phyloP scores from a whole-genome alignment of 2,888 invertebrate species.

The Diloba caeruleocephala region DNA sequence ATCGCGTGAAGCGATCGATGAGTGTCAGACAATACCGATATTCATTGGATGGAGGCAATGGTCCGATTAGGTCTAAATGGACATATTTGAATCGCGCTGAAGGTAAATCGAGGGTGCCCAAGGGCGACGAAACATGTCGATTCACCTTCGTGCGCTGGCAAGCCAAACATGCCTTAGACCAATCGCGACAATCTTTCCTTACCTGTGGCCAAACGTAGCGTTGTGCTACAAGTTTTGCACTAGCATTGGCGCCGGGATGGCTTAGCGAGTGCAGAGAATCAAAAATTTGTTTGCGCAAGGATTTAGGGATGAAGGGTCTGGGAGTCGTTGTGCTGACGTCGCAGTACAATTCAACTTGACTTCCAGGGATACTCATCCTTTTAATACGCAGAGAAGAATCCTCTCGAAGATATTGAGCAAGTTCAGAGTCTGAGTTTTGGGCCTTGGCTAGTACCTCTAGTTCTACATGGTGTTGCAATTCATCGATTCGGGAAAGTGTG shows the following conservation, averaged over 20 bases:
- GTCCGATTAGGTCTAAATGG: constrained; percentile 8
- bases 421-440: too few relatives aligned
- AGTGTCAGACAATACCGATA: constrained; percentile 17
- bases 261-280: not conserved
- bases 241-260: not conserved
- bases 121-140: too few relatives aligned
- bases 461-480: too few relatives aligned
- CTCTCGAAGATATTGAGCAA: too few relatives aligned
- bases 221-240: not conserved
- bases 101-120: constrained; percentile 47
- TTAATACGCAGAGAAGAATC: too few relatives aligned
- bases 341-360: too few relatives aligned
- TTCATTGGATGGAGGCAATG: constrained; percentile 1
- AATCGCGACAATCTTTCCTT: constrained; percentile 58
- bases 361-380: too few relatives aligned
- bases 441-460: too few relatives aligned
- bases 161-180: constrained; percentile 56
- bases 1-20: constrained; percentile 5
- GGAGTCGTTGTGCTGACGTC: not conserved
- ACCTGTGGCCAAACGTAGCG: constrained; percentile 31
- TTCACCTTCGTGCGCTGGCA: constrained; percentile 68
- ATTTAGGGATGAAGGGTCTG: not conserved
- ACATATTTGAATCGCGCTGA: constrained; percentile 43
- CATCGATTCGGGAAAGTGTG: too few relatives aligned
- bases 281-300: not conserved